Percentiles rank a stretch among this genome's conserved stretches.
Conservation (phyloP, 2,888 invertebrate species). For the Sacculina carcini region DNA sequence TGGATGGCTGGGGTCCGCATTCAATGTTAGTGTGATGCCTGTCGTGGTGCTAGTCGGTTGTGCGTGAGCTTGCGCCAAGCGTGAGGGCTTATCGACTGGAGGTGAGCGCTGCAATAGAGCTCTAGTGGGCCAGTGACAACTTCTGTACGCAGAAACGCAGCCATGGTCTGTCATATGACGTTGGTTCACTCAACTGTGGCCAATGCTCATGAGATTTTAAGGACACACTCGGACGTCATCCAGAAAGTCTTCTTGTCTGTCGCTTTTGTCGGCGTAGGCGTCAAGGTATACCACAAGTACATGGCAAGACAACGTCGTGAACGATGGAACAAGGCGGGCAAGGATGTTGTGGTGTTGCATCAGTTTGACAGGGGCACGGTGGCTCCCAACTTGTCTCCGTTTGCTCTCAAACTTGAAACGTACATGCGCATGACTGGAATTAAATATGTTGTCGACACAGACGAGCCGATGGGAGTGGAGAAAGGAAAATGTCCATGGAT, state of each 20-base stretch:
- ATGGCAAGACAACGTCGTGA: not conserved
- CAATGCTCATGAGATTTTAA: too few species aligned
- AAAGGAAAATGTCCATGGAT: slow-evolving; percentile 22
- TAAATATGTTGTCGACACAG: not conserved
- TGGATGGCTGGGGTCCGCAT: too few species aligned
- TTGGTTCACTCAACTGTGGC: too few species aligned
- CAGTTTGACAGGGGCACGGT: not conserved
- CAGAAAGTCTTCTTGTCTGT: not conserved
- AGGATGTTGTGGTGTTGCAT: not conserved
- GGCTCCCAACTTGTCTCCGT: not conserved
- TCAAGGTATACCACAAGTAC: not conserved
- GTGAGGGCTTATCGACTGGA: too few species aligned
- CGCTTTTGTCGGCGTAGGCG: not conserved
- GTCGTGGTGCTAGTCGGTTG: too few species aligned
- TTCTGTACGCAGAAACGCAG: too few species aligned
- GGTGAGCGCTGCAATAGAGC: too few species aligned
- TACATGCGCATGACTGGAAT: not conserved
- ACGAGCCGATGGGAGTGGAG: slow-evolving; percentile 15
- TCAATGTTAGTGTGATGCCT: too few species aligned
- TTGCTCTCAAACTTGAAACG: not conserved
- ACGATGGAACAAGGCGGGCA: not conserved
- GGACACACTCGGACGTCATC: too few species aligned
- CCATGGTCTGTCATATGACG: too few species aligned
- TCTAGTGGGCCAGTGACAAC: too few species aligned
- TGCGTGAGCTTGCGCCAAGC: too few species aligned